Evolutionary conservation across 2,113 vertebrate species (phyloP), one percentile per base, ranked within the genome.

Genomic region (Panthera uncia): DNA sequence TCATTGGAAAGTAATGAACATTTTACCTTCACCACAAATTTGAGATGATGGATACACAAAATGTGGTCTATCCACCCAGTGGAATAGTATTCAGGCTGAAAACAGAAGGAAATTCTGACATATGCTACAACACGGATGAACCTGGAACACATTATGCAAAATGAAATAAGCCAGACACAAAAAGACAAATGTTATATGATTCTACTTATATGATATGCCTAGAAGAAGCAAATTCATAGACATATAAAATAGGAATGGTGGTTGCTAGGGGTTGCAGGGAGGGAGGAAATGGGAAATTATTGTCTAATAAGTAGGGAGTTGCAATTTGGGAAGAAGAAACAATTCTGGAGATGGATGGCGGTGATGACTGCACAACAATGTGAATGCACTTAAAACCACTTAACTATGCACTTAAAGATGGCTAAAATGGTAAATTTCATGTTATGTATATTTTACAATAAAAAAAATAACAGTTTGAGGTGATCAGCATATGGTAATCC

Each of bases 101-200:
- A 55, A 83, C 80, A 50, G 14, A 83, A 80, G 29, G 14, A 48
- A 91, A 80, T 94, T 73, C 36, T 76, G 73, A 55, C 21, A 66
- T 9, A 19, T 13, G 12, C 23, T 88, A 61, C 63, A 73, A 25
- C 4, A 55, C n/a, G 9, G 50, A 31, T 33, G 41, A 48, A 48
- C 25, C 12, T 61, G 57, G 33, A 86, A 89, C 88, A 73, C 2
- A 71, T 68, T 55, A 50, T 50, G 41, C 19, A 36, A 89, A 86
- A 29, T 41, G 33, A 92, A 89, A 69, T 36, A 82, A 89, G 3
- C 7, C 4, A 96, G 79, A 45, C 27, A 71, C 1, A 69, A 68
- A 85, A 86, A 23, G 27, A 50, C 16, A 89, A 15, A 19, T 13
- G 36, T 33, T 11, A 3, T 38, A 14, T n/a, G 50, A 45, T 31